Percentiles rank a stretch among this genome's conserved stretches.
Conservation (phyloP, 2,113 vertebrate species). For the Sphaerodactylus townsendi region DNA sequence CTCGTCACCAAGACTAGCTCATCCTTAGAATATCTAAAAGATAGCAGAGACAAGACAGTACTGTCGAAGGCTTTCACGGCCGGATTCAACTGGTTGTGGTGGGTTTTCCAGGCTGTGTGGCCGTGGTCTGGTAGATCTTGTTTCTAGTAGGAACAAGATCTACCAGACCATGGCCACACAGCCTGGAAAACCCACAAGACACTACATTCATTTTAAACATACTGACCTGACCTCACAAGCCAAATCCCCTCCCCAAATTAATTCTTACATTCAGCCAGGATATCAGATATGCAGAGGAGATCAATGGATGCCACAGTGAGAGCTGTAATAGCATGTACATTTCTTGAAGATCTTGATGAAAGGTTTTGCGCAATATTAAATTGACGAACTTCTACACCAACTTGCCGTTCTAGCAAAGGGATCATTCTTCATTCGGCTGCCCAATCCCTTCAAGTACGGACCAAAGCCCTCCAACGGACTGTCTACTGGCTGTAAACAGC, state of each 20-base stretch:
- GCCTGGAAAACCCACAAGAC: no score
- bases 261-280: neutral
- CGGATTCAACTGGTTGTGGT: no score
- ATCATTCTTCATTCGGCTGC: neutral
- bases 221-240: neutral
- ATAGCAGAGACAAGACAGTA: neutral
- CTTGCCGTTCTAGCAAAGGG: neutral
- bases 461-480: neutral
- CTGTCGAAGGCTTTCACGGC: no score
- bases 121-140: no score
- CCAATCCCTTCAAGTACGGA: neutral
- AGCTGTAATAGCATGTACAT: neutral
- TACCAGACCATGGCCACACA: no score
- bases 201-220: neutral
- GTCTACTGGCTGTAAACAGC: neutral
- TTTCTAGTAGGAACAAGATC: no score
- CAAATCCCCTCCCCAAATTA: neutral
- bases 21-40: no score
- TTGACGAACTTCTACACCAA: neutral
- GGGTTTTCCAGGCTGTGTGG: no score
- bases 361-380: neutral
- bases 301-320: neutral
- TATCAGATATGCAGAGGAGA: neutral
- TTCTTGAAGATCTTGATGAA: neutral
- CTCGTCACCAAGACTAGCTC: no score